Evolutionary conservation across 2,888 invertebrate species (phyloP), one percentile per base, ranked within the genome.

Genomic region (Rhimphoctona megacephalus): DNA sequence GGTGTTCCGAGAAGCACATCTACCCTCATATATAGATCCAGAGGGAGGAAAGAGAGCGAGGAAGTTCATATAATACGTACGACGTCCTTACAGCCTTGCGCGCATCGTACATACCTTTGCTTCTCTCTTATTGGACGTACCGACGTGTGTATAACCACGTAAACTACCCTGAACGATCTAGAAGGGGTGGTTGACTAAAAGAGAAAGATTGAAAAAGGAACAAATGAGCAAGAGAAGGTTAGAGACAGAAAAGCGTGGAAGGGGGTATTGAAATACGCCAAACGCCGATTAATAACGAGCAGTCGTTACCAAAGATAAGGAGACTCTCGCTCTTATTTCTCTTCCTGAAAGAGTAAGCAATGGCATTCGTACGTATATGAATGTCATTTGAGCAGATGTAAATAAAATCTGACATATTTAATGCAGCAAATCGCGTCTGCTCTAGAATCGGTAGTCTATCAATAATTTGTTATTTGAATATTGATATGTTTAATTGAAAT

Each of bases 231-330:
- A 67, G 73, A 52, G 74, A 54, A n/a, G 80, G 49, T 7, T 2
- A 69, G 70, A 76, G 54, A n/a, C 39, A 54, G 72, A 64, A 46
- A 49, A 22, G 11, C 72, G 39, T 19, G 52, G 49, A 17, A 36
- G 69, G 43, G 81, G 66, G 78, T 86, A 86, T 86, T 81, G 84
- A 64, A 81, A 76, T 85, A 84, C 88, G 83, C 83, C 89, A 87
- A 90, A 89, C 89, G 87, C 91, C 93, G 93, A 93, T 93, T 93
- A 93, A 93, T 93, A 93, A 93, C 92, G 92, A 92, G 92, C 91
- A 92, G 93, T 93, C 93, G 93, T 93, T 93, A 92, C 91, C 85
- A 83, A 78, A 91, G 93, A 93, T 93, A 93, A 93, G 92, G 88
- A 90, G 89, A 33, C 83, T 74, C 81, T 80, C 81, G 77, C 88